Conservation (phyloP, 1,140 invertebrate genomes). For the Cheumatopsyche charites region DNA sequence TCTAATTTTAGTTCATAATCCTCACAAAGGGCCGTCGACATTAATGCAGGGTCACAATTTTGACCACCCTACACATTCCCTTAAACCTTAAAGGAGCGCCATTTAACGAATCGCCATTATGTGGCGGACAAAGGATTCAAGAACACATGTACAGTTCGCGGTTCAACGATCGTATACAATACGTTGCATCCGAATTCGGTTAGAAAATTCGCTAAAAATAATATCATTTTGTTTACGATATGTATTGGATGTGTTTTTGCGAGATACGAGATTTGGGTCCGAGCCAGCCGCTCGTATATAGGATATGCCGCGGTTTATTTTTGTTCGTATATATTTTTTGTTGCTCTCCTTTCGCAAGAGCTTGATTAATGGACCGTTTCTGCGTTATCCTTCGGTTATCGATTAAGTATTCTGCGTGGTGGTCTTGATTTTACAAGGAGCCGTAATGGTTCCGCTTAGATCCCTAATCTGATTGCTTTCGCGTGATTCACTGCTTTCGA, state of each 20-base stretch:
- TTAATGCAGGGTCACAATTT: conserved; percentile 24
- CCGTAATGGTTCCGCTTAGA: conserved; percentile 20
- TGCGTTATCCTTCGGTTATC: conserved; percentile 14
- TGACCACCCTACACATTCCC: conserved; percentile 4
- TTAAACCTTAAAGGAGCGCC: neutral
- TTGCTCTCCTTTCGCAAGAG: neutral
- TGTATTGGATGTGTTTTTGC: neutral
- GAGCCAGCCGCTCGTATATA: neutral
- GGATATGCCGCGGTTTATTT: neutral
- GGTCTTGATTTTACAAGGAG: conserved; percentile 18
- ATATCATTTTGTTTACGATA: neutral
- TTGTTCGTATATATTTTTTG: neutral
- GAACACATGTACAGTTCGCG: neutral
- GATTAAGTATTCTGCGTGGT: conserved; percentile 17
- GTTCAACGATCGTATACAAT: neutral
- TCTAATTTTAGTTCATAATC: neutral
- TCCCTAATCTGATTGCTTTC: conserved; percentile 29
- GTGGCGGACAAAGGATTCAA: conserved; percentile 5
- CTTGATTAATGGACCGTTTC: conserved; percentile 17
- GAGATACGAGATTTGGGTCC: neutral
- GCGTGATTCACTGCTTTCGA: conserved; percentile 31
- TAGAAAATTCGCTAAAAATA: neutral
- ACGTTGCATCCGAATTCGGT: too few species aligned
- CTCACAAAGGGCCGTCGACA: conserved; percentile 16
- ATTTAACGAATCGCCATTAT: conserved; percentile 17